Evolutionary conservation across 2,797 vertebrate genomes (phyloP).

Genomic region (Ctenopoma multispine): DNA sequence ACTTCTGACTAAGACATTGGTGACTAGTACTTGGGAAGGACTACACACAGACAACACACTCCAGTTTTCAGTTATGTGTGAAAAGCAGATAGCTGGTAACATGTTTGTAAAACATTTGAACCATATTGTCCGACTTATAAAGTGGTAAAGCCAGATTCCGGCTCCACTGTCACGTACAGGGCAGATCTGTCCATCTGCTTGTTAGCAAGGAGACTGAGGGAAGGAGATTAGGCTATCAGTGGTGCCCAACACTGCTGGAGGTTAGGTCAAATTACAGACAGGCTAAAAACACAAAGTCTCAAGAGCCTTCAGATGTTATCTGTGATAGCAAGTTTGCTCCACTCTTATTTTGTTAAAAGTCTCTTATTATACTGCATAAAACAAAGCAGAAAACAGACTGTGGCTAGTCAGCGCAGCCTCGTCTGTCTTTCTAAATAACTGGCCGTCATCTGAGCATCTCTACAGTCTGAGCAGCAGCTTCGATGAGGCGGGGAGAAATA

Average conservation of each 20-base stretch:
- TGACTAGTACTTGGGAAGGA: neutral
- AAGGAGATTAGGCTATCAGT: conserved; percentile 72
- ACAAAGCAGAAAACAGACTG: conserved; percentile 3
- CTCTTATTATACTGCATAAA: conserved; percentile 13
- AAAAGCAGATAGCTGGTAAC: neutral
- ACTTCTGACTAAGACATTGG: neutral
- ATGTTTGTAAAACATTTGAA: conserved; percentile 7
- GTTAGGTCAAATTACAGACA: conserved; percentile 64
- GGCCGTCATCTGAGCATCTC: conserved; percentile 31
- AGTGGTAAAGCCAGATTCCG: conserved; percentile 34
- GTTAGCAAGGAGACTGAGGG: conserved; percentile 58
- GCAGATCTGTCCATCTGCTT: conserved; percentile 56
- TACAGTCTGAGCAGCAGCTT: conserved; percentile 31
- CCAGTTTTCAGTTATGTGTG: conserved; percentile 2
- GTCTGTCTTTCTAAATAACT: conserved; percentile 1
- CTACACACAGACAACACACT: conserved; percentile 12
- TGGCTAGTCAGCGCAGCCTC: neutral
- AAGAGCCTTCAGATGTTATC: conserved; percentile 50
- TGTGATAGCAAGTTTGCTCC: conserved; percentile 22
- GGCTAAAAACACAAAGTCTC: conserved; percentile 50
- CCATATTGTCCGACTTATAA: conserved; percentile 20
- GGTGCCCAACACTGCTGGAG: conserved; percentile 49
- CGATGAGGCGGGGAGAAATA: conserved; percentile 19
- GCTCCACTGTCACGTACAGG: conserved; percentile 34
- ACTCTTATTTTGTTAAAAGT: conserved; percentile 18